Evolutionary conservation across 2,113 vertebrate genomes (phyloP).

Genomic region (Equus quagga): DNA sequence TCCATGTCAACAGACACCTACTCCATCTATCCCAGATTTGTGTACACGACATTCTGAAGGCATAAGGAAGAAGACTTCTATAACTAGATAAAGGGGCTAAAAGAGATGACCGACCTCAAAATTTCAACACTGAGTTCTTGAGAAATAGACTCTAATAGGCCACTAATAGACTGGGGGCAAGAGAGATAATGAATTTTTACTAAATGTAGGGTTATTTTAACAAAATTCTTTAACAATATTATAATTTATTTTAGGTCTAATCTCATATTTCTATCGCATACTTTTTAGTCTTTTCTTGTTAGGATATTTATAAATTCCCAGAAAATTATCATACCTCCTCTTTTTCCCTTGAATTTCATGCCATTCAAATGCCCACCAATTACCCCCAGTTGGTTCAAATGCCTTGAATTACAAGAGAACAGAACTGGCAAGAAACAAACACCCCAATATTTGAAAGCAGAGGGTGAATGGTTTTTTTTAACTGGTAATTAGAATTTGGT

Average conservation of each 20-base stretch:
- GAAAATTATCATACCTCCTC: conserved; percentile 52
- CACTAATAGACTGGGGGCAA: background rate
- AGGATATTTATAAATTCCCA: conserved; percentile 35
- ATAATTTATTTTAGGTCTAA: conserved; percentile 32
- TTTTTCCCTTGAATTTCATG: conserved; percentile 60
- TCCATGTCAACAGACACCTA: conserved; percentile 1
- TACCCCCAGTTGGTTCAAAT: conserved; percentile 30
- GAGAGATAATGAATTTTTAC: conserved; percentile 4
- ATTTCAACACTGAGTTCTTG: conserved; percentile 11
- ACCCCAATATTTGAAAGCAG: background rate
- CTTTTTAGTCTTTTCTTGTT: conserved; percentile 52
- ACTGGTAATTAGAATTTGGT: conserved; percentile 14
- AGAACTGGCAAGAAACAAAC: conserved; percentile 42
- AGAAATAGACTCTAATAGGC: background rate
- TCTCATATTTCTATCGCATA: conserved; percentile 43
- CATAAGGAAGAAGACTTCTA: background rate
- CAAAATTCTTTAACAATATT: conserved; percentile 33
- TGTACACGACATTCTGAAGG: background rate
- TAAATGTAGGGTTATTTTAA: conserved; percentile 38
- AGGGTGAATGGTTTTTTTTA: conserved; percentile 3
- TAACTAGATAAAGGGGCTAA: conserved; percentile 7
- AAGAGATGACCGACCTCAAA: conserved; percentile 49
- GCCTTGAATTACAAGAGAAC: conserved; percentile 28
- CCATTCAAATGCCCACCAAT: conserved; percentile 36
- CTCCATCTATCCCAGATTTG: background rate